Evolutionary conservation across 2,888 invertebrate genomes (phyloP).

Genomic region (Salticus scenicus): DNA sequence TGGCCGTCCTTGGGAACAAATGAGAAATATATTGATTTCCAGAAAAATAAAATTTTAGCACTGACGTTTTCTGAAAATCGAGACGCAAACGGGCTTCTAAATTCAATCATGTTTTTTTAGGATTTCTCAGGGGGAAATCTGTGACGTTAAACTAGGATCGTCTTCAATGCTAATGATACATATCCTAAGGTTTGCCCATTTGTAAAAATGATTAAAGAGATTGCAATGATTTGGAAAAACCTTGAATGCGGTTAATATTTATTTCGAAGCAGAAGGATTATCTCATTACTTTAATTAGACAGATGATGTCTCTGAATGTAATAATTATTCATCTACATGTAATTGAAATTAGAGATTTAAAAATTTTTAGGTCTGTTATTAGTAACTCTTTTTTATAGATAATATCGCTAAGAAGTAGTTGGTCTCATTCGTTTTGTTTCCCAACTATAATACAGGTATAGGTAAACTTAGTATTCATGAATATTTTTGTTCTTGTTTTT

Average conservation of each 20-base stretch:
- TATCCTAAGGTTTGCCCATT: not conserved
- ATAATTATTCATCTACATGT: too few species aligned
- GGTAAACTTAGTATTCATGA: too few species aligned
- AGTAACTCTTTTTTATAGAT: too few species aligned
- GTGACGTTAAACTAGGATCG: not conserved
- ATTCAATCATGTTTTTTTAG: constrained; percentile 44
- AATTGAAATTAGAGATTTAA: too few species aligned
- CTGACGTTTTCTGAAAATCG: constrained; percentile 32
- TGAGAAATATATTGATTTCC: constrained; percentile 45
- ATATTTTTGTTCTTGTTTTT: too few species aligned
- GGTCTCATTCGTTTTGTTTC: too few species aligned
- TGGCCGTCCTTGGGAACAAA: constrained; percentile 47
- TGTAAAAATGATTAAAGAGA: constrained; percentile 11
- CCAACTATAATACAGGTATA: too few species aligned
- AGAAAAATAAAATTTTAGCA: constrained; percentile 3
- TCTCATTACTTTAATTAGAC: not conserved
- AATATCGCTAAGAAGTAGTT: too few species aligned
- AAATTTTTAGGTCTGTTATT: too few species aligned
- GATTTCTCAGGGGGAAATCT: constrained; percentile 14
- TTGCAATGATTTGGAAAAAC: not conserved
- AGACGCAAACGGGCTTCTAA: constrained; percentile 49
- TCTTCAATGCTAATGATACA: constrained; percentile 13
- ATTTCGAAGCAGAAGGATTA: not conserved
- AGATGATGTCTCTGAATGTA: too few species aligned
- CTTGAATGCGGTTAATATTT: not conserved